Base-by-base conservation (phyloP, 1,140 invertebrate species). In the Trinorchestia longiramus region DNA sequence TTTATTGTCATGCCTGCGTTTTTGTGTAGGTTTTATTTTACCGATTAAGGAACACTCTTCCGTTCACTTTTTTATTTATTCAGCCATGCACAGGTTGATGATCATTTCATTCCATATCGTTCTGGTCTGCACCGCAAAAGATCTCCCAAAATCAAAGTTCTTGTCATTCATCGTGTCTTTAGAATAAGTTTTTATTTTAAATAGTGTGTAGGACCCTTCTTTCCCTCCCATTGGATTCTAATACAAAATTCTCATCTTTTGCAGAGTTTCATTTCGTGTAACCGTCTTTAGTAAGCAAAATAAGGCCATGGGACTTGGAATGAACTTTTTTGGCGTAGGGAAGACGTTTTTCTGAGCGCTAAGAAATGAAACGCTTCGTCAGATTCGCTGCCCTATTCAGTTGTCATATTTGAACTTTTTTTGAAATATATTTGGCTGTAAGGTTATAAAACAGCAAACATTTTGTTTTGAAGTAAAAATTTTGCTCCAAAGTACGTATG, bases 161-260 rank as follows among this genome's bases (percentile, higher is more conserved):
- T 43, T 40, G 40, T 94, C 92, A 40, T 47, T 47, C 43, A 94
- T 94, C 92, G 47, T 94, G n/a, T 94, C 43, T 45, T 11, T 47
- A 47, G 92, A 15, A 45, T 94, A 94, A 94, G 92, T 43, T 92
- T n/a, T 41, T 90, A 94, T 94, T 94, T 45, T 94, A 94, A 47
- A 6, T 94, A 94, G 43, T 17, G 6, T 15, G 41, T 94, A 94
- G 47, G 92, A 44, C 19, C 36, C 92, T 94, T 45, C 92, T 45
- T 94, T 94, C 92, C 19, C 44, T 94, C 40, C 41, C 43, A 94
- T 94, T 94, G 92, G 92, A 43, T 94, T 94, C 92, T 94, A 94
- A 8, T 94, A 45, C 92, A 94, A 94, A 94, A 94, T 94, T 94
- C 11, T 94, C 43, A 45, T 45, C 92, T 45, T 94, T n/a, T 19